These are phyloP conservation scores for Drosophila subquinaria DNA, from an alignment of 2,888 invertebrate genomes.

Conservation along the genomic window DNA sequence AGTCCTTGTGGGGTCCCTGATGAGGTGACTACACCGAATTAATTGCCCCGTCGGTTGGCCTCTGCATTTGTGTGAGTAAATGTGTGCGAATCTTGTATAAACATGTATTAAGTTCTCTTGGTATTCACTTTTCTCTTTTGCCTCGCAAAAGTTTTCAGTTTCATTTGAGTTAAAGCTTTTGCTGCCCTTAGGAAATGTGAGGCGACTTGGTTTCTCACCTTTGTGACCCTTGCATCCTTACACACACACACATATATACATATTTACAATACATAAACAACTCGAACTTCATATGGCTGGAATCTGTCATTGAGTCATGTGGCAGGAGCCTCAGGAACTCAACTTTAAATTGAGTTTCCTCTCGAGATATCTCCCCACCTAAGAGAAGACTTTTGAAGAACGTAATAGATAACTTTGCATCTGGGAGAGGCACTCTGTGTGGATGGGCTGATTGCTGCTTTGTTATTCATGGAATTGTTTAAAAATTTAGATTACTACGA, in stretches of 20 bases:
- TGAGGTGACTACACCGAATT: conserved; percentile 63
- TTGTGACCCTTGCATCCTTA: conserved; percentile 18
- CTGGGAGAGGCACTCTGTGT: conserved; percentile 13
- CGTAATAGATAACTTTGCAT: conserved; percentile 45
- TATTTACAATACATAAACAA: background rate
- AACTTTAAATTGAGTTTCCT: conserved; percentile 71
- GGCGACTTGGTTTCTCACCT: conserved; percentile 36
- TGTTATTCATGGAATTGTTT: conserved; percentile 73
- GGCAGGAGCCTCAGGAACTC: conserved; percentile 34
- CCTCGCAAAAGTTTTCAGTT: conserved; percentile 45
- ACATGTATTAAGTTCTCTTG: conserved; percentile 21
- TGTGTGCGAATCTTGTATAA: conserved; percentile 20
- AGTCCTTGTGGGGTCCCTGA: conserved; percentile 21
- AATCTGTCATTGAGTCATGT: conserved; percentile 60
- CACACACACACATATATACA: conserved; percentile 1
- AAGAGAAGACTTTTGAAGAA: conserved; percentile 28
- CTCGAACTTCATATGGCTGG: conserved; percentile 14
- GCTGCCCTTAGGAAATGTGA: conserved; percentile 14
- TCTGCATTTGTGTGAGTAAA: conserved; percentile 1
- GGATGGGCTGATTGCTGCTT: conserved; percentile 67
- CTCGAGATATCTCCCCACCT: conserved; percentile 48
- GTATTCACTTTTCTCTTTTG: conserved; percentile 20
- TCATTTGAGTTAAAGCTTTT: conserved; percentile 34
- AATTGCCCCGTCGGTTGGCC: conserved; percentile 57
- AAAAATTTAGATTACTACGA: conserved; percentile 61